These are phyloP conservation scores for Boloria selene DNA, from an alignment of 2,888 invertebrate genomes.

Conservation along the genomic window DNA sequence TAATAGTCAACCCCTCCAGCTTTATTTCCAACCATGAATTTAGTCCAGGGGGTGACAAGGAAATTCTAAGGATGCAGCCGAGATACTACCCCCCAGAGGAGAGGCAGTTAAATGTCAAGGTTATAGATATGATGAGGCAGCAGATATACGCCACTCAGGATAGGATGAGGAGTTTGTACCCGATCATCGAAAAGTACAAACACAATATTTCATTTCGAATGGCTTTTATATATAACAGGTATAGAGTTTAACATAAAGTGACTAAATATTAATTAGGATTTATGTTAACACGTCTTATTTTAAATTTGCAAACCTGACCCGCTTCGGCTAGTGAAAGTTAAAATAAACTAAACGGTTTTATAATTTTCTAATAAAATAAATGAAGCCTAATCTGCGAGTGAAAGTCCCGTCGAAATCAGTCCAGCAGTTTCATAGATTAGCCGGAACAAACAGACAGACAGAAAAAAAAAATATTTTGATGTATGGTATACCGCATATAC, in stretches of 20 bases:
- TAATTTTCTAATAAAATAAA: not conserved
- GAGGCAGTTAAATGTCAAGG: conserved; percentile 26
- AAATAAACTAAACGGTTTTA: too few relatives aligned
- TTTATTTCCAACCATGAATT: conserved; percentile 37
- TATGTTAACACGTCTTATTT: too few relatives aligned
- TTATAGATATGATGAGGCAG: conserved; percentile 50
- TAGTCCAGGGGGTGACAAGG: not conserved
- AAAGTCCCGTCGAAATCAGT: too few relatives aligned
- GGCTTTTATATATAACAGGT: conserved; percentile 43
- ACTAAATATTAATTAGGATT: too few relatives aligned
- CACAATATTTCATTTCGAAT: conserved; percentile 40
- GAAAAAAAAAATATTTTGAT: too few relatives aligned
- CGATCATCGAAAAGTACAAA: conserved; percentile 35
- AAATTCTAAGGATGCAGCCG: not conserved
- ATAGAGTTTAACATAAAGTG: not conserved
- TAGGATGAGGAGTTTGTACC: conserved; percentile 41
- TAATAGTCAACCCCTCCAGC: conserved; percentile 20
- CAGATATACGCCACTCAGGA: conserved; percentile 48
- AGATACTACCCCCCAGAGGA: conserved; percentile 12
- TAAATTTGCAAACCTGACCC: too few relatives aligned
- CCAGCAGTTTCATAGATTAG: too few relatives aligned
- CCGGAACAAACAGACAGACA: too few relatives aligned
- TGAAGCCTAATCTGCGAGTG: too few relatives aligned
- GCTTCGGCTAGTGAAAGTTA: too few relatives aligned
- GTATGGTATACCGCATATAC: too few relatives aligned